Percentiles rank a stretch among this genome's conserved stretches.
phyloP scores from a whole-genome alignment of 2,797 vertebrate genomes.

The Hydrophis major region DNA sequence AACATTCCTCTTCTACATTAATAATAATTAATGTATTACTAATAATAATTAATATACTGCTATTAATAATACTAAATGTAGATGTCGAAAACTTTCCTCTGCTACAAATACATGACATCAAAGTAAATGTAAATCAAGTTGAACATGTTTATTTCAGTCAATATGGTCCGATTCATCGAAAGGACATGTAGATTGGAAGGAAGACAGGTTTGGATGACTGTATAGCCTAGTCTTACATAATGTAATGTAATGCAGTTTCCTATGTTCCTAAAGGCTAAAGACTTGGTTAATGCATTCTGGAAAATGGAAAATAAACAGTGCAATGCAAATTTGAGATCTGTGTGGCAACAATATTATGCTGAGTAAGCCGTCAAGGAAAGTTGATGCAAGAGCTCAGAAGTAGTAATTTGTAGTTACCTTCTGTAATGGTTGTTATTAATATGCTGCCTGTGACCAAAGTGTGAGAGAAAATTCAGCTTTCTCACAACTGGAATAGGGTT shows the following conservation, averaged over 20 bases:
- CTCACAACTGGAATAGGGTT: slow-evolving; percentile 27
- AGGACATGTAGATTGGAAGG: neutral
- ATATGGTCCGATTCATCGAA: neutral
- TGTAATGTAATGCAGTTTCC: neutral
- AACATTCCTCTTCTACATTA: neutral
- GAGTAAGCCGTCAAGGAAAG: neutral
- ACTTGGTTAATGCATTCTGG: neutral
- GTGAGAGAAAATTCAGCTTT: slow-evolving; percentile 7
- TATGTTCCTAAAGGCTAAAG: neutral
- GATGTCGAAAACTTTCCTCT: neutral
- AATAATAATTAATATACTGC: neutral
- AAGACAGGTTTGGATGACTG: neutral
- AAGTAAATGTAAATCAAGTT: neutral
- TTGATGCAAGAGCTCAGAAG: neutral
- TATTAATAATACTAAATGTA: neutral
- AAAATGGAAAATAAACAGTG: neutral
- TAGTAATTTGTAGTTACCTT: slow-evolving; percentile 9
- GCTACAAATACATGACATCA: neutral
- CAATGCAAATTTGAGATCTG: neutral
- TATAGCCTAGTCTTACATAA: neutral
- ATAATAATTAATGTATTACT: neutral
- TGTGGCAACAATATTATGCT: neutral
- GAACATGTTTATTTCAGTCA: neutral
- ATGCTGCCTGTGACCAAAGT: neutral
- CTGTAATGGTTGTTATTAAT: slow-evolving; percentile 27